Conservation (phyloP, 2,888 invertebrate species). For the Lasioglossum zephyrum region DNA sequence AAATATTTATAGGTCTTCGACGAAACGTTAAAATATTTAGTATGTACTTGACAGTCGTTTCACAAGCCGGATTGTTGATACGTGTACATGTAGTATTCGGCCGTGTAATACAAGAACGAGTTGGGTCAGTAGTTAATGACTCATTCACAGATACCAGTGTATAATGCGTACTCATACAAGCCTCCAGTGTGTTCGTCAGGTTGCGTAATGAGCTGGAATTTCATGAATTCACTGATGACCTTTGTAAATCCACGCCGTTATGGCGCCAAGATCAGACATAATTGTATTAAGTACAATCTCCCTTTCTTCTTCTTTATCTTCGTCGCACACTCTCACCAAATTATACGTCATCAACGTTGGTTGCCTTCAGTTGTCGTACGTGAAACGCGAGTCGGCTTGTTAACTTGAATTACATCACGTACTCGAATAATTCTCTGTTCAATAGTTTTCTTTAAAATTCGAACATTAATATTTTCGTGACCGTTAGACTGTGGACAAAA, state of each 20-base stretch:
- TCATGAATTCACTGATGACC: conserved; percentile 41
- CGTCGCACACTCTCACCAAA: not conserved
- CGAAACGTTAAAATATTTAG: conserved; percentile 4
- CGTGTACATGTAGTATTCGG: conserved; percentile 37
- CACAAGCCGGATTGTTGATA: conserved; percentile 37
- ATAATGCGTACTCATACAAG: conserved; percentile 18
- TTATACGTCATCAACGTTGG: not conserved
- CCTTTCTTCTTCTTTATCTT: not conserved
- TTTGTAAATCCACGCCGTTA: conserved; percentile 11
- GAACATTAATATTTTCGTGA: not conserved
- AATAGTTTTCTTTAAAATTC: not conserved
- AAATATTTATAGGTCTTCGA: not conserved
- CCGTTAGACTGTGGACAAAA: not conserved
- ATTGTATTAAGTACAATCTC: conserved; percentile 9
- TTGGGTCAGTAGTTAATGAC: conserved; percentile 61
- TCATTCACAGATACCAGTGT: conserved; percentile 60
- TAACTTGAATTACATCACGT: not conserved
- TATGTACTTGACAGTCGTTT: not conserved
- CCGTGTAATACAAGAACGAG: conserved; percentile 56
- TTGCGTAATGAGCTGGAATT: conserved; percentile 56
- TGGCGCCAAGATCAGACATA: not conserved
- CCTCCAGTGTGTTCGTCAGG: conserved; percentile 19
- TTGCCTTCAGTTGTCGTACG: not conserved
- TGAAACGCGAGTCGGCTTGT: not conserved
- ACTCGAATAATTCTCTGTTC: not conserved